A percentile compares a stretch with the other conserved stretches of the same genome.
Evolutionary conservation across 2,888 invertebrate species (phyloP).

Genomic region (Mythimna loreyi): DNA sequence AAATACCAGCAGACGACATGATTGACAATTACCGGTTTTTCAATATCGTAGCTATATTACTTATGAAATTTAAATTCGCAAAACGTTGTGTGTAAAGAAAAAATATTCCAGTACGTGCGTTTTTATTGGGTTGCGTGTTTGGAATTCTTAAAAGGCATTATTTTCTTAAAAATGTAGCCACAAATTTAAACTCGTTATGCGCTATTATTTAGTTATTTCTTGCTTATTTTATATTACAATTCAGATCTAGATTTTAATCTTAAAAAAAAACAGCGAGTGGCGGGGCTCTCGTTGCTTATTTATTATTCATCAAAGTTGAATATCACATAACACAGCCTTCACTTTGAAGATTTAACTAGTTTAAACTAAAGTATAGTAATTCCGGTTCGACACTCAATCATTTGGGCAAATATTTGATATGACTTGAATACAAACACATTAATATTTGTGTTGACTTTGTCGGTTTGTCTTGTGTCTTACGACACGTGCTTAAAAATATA

Average conservation of each 20-base stretch:
- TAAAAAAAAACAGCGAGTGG: too few relatives aligned
- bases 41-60: neutral
- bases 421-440: slow-evolving; percentile 18
- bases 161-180: slow-evolving; percentile 2
- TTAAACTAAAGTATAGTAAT: slow-evolving; percentile 18
- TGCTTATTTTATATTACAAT: neutral
- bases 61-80: slow-evolving; percentile 18
- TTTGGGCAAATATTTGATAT: slow-evolving; percentile 33
- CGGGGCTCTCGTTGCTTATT: neutral
- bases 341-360: slow-evolving; percentile 4
- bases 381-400: slow-evolving; percentile 29
- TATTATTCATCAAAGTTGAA: slow-evolving; percentile 10
- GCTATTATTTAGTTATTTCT: neutral
- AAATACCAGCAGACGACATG: slow-evolving; percentile 38
- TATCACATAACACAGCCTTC: neutral
- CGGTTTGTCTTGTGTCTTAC: slow-evolving; percentile 19
- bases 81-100: neutral
- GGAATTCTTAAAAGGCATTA: neutral
- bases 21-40: slow-evolving; percentile 34
- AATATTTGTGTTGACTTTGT: slow-evolving; percentile 12
- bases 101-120: neutral
- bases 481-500: neutral
- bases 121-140: slow-evolving; percentile 1
- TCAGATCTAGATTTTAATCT: slow-evolving; percentile 14
- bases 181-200: neutral